phyloP scores from a whole-genome alignment of 2,888 invertebrate genomes.

The Drosophila rubida region DNA sequence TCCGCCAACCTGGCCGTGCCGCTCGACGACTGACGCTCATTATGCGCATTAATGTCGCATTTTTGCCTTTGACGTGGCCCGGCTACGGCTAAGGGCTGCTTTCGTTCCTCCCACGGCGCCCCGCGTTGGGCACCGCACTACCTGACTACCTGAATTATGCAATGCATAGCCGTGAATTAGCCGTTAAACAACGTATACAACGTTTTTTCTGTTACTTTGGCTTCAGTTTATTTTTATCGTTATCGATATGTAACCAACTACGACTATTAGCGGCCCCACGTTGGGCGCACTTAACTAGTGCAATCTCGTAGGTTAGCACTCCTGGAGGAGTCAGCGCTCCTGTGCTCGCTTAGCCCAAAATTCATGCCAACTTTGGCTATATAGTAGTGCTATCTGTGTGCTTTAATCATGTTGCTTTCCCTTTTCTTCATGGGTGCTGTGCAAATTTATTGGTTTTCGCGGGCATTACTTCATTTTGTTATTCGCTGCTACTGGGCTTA shows the following conservation, averaged over 20 bases:
- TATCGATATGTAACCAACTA: background rate
- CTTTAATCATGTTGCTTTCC: slow-evolving; percentile 46
- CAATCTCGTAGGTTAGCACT: too few species aligned
- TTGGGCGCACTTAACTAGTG: background rate
- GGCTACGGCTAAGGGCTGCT: slow-evolving; percentile 3
- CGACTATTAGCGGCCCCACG: background rate
- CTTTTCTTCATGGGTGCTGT: slow-evolving; percentile 42
- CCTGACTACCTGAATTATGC: background rate
- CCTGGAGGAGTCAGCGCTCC: background rate
- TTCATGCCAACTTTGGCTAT: slow-evolving; percentile 21
- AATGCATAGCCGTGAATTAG: background rate
- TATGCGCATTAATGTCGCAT: slow-evolving; percentile 69
- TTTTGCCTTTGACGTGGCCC: slow-evolving; percentile 40
- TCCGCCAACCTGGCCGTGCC: slow-evolving; percentile 39
- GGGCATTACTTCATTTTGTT: slow-evolving; percentile 53
- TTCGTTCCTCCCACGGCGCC: too few species aligned
- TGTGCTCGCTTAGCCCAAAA: slow-evolving; percentile 12
- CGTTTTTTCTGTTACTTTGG: background rate
- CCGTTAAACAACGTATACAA: background rate
- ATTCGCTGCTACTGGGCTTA: slow-evolving; percentile 45
- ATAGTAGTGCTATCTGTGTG: slow-evolving; percentile 36
- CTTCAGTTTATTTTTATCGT: background rate
- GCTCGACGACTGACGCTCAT: slow-evolving; percentile 61
- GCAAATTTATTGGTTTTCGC: slow-evolving; percentile 72
- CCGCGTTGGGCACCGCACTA: slow-evolving; percentile 18